Evolutionary conservation across 2,113 vertebrate species (phyloP).

Genomic region (Cinclus mexicanus): DNA sequence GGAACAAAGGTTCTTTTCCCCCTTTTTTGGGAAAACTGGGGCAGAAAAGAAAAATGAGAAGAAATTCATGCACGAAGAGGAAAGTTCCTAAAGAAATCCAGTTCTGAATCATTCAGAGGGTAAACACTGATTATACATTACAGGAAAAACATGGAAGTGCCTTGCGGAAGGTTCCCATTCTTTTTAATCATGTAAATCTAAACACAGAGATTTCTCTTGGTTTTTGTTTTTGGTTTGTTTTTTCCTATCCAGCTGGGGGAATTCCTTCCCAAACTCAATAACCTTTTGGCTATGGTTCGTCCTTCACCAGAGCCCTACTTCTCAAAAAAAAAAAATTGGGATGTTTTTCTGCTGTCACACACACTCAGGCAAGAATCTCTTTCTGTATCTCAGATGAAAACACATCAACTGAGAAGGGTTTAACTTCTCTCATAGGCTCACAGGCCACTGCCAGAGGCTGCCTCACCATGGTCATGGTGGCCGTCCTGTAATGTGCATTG

Average conservation of each 20-base stretch:
- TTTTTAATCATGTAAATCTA: not conserved
- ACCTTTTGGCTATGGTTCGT: not conserved
- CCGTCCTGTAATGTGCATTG: not conserved
- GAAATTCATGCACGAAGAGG: not conserved
- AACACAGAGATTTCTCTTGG: not conserved
- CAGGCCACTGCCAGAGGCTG: not conserved
- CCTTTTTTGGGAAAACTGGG: not conserved
- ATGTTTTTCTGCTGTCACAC: not conserved
- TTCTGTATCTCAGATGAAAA: not conserved
- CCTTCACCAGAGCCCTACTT: not conserved
- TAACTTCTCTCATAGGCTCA: not conserved
- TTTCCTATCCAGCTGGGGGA: not conserved
- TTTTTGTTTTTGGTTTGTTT: not conserved
- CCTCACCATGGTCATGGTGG: accelerated
- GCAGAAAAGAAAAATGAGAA: not conserved
- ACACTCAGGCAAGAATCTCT: not conserved
- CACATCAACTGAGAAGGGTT: accelerated
- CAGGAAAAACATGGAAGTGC: not conserved
- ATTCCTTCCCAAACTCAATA: not conserved
- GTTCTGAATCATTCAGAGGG: not conserved
- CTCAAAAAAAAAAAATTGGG: not conserved
- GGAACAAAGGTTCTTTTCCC: not conserved
- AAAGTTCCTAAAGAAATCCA: not conserved
- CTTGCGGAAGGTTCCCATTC: not conserved
- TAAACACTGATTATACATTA: not conserved